These are phyloP conservation scores for Discoglossus pictus DNA, from an alignment of 2,797 vertebrate genomes.

Conservation along the genomic window DNA sequence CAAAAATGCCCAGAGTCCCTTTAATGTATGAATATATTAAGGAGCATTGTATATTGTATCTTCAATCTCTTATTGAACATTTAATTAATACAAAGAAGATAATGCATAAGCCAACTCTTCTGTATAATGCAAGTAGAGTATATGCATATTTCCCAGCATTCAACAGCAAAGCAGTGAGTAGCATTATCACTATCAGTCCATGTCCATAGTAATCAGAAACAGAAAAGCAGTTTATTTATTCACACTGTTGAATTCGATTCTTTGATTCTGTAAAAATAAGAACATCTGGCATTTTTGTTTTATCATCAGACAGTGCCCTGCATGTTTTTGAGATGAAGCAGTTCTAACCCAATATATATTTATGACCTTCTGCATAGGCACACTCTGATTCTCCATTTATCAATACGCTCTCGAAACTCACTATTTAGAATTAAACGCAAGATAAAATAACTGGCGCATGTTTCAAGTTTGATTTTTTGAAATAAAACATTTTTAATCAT, in stretches of 20 bases:
- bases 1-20: too few relatives aligned
- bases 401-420: background rate
- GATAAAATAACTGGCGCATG: conserved; percentile 23
- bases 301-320: conserved; percentile 25
- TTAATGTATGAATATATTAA: too few relatives aligned
- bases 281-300: conserved; percentile 47
- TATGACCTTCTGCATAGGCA: conserved; percentile 43
- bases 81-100: too few relatives aligned
- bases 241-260: conserved; percentile 12
- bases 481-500: conserved; percentile 19
- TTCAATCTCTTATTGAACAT: too few relatives aligned
- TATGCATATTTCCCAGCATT: too few relatives aligned
- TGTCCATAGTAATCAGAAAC: background rate
- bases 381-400: conserved; percentile 19
- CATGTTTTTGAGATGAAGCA: conserved; percentile 32
- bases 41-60: too few relatives aligned
- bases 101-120: too few relatives aligned
- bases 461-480: conserved; percentile 21
- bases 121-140: too few relatives aligned
- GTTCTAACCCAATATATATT: conserved; percentile 42
- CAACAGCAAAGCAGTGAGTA: too few relatives aligned
- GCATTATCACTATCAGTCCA: too few relatives aligned
- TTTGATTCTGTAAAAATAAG: conserved; percentile 11
- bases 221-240: conserved; percentile 19
- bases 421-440: conserved; percentile 7